phyloP scores from a whole-genome alignment of 2,113 vertebrate genomes.

The Microtus ochrogaster region DNA sequence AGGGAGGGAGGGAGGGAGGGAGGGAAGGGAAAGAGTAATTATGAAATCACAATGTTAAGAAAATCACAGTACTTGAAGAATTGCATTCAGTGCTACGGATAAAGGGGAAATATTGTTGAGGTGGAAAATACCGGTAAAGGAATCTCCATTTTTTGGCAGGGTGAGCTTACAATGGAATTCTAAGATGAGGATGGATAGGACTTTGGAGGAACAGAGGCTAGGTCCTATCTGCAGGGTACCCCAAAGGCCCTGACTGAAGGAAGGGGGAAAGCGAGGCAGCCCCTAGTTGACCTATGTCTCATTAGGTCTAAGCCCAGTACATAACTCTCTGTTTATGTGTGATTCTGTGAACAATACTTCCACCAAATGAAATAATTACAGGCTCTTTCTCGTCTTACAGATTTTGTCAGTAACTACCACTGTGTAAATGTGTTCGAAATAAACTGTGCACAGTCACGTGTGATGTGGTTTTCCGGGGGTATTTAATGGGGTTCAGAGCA shows the following conservation, averaged over 20 bases:
- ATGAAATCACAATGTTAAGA: not conserved
- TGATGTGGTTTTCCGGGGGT: not conserved
- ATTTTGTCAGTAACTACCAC: not conserved
- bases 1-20: accelerated
- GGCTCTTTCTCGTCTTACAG: not conserved
- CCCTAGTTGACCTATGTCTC: not conserved
- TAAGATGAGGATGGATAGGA: not conserved
- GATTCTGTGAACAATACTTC: not conserved
- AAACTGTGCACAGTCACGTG: not conserved
- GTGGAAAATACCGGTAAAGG: not conserved
- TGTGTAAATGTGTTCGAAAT: not conserved
- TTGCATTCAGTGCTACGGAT: not conserved
- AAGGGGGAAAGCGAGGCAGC: accelerated
- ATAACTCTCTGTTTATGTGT: not conserved
- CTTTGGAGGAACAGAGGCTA: not conserved
- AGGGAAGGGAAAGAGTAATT: not conserved
- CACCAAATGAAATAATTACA: not conserved
- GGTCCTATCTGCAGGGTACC: not conserved
- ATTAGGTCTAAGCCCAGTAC: not conserved
- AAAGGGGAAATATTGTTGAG: not conserved
- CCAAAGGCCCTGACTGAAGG: too few species aligned
- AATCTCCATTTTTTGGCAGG: not conserved
- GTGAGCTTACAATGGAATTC: not conserved
- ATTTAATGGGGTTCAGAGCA: not conserved
- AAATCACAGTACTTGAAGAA: not conserved